Evolutionary conservation across 2,888 invertebrate species (phyloP).

Genomic region (Drosophila hamatofila): DNA sequence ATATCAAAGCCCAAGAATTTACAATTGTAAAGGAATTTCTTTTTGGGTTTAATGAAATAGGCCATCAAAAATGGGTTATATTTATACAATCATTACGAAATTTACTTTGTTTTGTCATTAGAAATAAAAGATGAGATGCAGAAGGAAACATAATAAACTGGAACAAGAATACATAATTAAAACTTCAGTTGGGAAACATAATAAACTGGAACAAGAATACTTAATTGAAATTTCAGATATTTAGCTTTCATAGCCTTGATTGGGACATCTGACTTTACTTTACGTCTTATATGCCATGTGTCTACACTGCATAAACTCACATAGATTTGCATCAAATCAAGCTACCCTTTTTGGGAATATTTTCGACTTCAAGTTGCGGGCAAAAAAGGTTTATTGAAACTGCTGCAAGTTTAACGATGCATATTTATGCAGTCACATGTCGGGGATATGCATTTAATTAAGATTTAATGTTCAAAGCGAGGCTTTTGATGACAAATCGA

Average conservation of each 20-base stretch:
- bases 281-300: background rate
- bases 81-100: background rate
- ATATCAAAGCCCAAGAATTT: background rate
- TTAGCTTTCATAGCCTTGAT: no score
- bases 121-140: background rate
- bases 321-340: background rate
- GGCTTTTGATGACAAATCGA: background rate
- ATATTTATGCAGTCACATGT: constrained; percentile 12
- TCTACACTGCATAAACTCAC: no score
- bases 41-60: background rate
- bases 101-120: background rate
- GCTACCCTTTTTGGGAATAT: background rate
- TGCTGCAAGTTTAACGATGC: constrained; percentile 1
- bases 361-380: no score
- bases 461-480: background rate
- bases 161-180: background rate
- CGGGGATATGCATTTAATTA: constrained; percentile 8
- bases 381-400: constrained; percentile 4
- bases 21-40: background rate
- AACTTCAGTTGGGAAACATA: background rate
- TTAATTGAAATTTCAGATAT: no score
- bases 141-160: background rate
- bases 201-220: background rate
- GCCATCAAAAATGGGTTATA: background rate
- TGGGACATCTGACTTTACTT: no score